phyloP scores from a whole-genome alignment of 2,797 vertebrate genomes.

The Darevskia nairensis region DNA sequence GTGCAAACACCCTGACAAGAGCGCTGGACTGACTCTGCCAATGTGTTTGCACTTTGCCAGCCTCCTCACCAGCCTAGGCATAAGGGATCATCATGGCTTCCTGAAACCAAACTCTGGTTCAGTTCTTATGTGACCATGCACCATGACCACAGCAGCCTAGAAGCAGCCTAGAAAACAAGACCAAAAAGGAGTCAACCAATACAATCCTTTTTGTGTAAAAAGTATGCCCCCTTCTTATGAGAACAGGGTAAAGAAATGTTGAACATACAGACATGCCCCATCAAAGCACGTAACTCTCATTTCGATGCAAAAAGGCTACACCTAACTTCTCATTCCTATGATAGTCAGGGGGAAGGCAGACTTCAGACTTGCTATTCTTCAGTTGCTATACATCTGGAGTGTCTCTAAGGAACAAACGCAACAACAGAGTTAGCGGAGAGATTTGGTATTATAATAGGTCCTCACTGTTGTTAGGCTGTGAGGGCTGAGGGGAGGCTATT shows the following conservation, averaged over 20 bases:
- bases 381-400: conserved; percentile 14
- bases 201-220: not conserved
- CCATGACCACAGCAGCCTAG: too few species aligned
- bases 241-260: too few species aligned
- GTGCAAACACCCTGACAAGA: too few species aligned
- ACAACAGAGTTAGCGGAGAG: conserved; percentile 7
- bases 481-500: not conserved
- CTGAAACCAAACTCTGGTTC: too few species aligned
- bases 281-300: not conserved
- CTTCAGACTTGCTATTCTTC: not conserved
- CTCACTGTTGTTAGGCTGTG: not conserved
- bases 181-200: too few species aligned
- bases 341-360: not conserved
- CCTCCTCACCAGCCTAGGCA: too few species aligned
- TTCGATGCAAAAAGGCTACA: not conserved
- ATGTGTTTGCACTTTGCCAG: too few species aligned
- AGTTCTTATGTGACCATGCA: too few species aligned
- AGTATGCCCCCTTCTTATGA: not conserved
- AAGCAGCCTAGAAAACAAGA: too few species aligned
- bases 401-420: conserved; percentile 26
- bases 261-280: not conserved
- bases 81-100: too few species aligned
- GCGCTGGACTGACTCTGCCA: too few species aligned
- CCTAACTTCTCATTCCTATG: not conserved
- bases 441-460: not conserved